phyloP scores from a whole-genome alignment of 2,888 invertebrate genomes.

The Emmelina monodactyla region DNA sequence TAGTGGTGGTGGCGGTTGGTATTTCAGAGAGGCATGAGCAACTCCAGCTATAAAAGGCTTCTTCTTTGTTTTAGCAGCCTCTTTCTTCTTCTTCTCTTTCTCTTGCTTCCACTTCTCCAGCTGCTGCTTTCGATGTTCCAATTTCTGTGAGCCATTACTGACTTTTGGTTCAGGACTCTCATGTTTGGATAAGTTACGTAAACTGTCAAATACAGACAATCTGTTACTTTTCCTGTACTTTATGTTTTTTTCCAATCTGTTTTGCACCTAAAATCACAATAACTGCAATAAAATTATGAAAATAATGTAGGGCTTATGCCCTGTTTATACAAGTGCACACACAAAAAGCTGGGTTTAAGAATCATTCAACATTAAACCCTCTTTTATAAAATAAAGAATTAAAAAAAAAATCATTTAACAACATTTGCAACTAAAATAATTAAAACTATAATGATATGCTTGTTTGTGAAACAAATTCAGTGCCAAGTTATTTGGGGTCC shows the following conservation, averaged over 20 bases:
- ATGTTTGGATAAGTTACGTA: conserved; percentile 28
- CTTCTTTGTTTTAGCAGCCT: conserved; percentile 32
- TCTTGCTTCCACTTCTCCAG: conserved; percentile 52
- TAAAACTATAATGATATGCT: no score
- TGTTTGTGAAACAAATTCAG: no score
- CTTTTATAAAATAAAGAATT: no score
- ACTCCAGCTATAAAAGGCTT: conserved; percentile 46
- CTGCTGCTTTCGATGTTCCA: conserved; percentile 34
- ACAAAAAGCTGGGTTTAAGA: no score
- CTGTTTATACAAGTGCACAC: no score
- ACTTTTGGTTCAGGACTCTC: conserved; percentile 24
- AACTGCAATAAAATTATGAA: conserved; percentile 6
- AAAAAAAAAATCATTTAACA: no score
- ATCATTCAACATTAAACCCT: no score
- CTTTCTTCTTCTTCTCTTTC: conserved; percentile 41
- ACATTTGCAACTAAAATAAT: no score
- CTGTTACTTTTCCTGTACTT: conserved; percentile 35
- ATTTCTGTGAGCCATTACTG: conserved; percentile 23
- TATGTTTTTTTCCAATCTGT: conserved; percentile 30
- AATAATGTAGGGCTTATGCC: no score
- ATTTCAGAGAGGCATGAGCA: conserved; percentile 28
- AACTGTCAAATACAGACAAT: conserved; percentile 33
- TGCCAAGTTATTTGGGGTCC: no score
- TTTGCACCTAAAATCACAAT: conserved; percentile 31
- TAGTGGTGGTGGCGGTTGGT: conserved; percentile 34